Percentiles rank a stretch among this genome's conserved stretches.
Conservation (phyloP, 2,113 vertebrate species). For the Pollimyrus isidori region DNA sequence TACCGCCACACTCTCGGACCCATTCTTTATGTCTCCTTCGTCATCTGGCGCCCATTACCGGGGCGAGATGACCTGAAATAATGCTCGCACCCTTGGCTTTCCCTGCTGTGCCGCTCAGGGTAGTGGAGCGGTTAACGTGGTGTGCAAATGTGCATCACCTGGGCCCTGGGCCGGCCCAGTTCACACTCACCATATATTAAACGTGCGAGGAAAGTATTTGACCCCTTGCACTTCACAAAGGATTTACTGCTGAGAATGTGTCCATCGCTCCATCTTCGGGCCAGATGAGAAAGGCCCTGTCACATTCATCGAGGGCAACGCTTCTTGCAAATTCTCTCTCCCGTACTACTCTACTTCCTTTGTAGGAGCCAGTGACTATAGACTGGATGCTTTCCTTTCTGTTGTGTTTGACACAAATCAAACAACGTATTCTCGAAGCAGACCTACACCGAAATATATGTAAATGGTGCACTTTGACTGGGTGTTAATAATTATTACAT, state of each 20-base stretch:
- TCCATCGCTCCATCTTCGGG: neutral
- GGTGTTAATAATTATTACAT: neutral
- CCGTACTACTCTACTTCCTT: neutral
- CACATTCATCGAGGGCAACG: neutral
- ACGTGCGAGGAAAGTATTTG: constrained; percentile 50
- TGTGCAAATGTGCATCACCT: constrained; percentile 45
- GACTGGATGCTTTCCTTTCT: neutral
- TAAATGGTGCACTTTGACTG: neutral
- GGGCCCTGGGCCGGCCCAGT: constrained; percentile 40
- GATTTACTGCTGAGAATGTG: constrained; percentile 44
- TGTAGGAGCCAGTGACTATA: neutral
- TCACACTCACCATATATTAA: constrained; percentile 48
- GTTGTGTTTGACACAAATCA: neutral
- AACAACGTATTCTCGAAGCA: neutral
- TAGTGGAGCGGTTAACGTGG: constrained; percentile 38
- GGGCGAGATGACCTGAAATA: constrained; percentile 39
- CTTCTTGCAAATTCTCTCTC: neutral
- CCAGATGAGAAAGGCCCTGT: neutral
- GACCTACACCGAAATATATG: neutral
- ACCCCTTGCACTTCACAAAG: constrained; percentile 47
- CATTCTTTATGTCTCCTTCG: constrained; percentile 23
- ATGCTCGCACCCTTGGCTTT: constrained; percentile 40
- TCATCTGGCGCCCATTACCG: constrained; percentile 39
- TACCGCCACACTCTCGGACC: neutral
- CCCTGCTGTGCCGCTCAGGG: constrained; percentile 43